Evolutionary conservation across 1,140 invertebrate genomes (phyloP), one percentile per base, ranked within the genome.

Genomic region (Drosophila saltans): DNA sequence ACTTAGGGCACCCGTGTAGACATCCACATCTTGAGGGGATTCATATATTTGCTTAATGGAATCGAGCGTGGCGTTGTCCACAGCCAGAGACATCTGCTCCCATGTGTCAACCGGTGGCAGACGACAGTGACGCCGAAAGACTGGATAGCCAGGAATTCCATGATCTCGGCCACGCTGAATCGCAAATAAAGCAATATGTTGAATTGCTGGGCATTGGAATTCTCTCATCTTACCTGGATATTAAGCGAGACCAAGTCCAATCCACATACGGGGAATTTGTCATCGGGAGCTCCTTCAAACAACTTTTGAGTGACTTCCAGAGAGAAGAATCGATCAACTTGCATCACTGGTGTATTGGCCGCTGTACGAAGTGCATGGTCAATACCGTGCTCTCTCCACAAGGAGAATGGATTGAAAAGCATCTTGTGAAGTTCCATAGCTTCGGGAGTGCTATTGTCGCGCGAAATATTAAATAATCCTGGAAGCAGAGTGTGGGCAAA

Each of bases 401-500:
- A 92, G 30, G 93, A 93, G 90, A 96, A 97, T 0, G 97, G 97
- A 93, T 97, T 96, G 92, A 97, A 97, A 21, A 97, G 93, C 94
- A 97, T 96, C 86, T 95, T 95, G 77, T 96, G 96, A 36, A 97
- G 93, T 79, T 96, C 95, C 4, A 96, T 92, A 78, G 95, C 96
- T 68, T 95, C 94, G 0, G 94, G 92, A 28, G 94, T 95, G 26
- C 93, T 94, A 0, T 94, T 94, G 1, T 93, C 92, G 60, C 94
- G 93, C 0, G 95, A 94, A 55, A 95, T 92, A 90, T 95, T 96
- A 79, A 97, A 95, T 64, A 97, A 91, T 9, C 94, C 94, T 76
- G 96, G 95, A 64, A 98, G 91, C 3, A 98, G 91, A 0, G 97
- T 97, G 84, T 99, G 98, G 0, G 97, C 98, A 89, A 99, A 99